Evolutionary conservation across 2,113 vertebrate species (phyloP).

Genomic region (Nothoprocta pentlandii): DNA sequence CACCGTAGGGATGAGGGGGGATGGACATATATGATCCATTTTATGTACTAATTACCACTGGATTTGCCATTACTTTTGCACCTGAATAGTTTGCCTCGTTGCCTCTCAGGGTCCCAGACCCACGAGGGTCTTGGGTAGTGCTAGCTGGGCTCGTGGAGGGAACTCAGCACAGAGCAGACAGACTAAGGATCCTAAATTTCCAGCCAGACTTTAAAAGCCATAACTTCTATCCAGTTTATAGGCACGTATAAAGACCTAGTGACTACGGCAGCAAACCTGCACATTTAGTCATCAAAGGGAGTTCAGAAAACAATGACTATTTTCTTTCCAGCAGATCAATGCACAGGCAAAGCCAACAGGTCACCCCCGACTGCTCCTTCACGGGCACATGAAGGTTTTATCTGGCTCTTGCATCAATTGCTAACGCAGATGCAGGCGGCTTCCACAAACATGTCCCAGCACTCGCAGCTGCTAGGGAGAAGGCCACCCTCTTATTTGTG

Average conservation of each 20-base stretch:
- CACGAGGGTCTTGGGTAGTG: neutral
- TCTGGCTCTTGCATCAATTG: conserved; percentile 9
- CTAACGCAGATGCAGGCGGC: neutral
- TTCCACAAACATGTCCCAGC: neutral
- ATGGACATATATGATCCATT: rapidly evolving
- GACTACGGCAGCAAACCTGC: conserved; percentile 26
- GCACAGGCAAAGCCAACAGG: neutral
- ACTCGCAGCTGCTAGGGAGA: neutral
- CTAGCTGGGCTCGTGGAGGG: neutral
- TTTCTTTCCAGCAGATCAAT: neutral
- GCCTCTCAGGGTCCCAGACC: rapidly evolving
- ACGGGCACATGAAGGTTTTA: neutral
- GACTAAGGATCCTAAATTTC: neutral
- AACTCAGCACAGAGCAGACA: neutral
- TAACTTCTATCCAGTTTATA: neutral
- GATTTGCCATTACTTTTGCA: neutral
- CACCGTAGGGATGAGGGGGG: neutral
- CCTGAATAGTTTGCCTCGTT: neutral
- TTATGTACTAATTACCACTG: neutral
- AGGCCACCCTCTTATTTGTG: neutral
- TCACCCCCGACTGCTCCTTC: neutral
- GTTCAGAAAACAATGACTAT: neutral
- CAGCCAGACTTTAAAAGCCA: neutral
- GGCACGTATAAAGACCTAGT: neutral
- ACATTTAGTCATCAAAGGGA: conserved; percentile 16